These are phyloP conservation scores for Penaeus monodon DNA, from an alignment of 2,888 invertebrate genomes.

Conservation along the genomic window DNA sequence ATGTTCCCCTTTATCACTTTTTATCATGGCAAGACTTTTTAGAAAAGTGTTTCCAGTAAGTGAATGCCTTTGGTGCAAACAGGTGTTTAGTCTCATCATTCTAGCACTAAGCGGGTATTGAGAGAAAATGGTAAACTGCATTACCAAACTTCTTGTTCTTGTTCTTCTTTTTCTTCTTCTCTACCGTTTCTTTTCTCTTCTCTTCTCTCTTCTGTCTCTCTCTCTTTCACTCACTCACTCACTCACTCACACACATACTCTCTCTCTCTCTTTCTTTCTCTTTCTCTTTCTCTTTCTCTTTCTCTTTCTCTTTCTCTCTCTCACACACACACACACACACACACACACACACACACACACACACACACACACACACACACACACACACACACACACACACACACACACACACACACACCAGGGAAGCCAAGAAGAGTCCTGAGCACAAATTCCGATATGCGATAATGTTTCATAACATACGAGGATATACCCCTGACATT, in stretches of 20 bases:
- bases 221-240: not conserved
- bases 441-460: too few species aligned
- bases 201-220: not conserved
- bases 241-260: slow-evolving; percentile 14
- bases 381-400: not conserved
- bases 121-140: too few species aligned
- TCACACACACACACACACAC: not conserved
- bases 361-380: not conserved
- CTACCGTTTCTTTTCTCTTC: not conserved
- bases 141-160: not conserved
- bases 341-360: not conserved
- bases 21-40: too few species aligned
- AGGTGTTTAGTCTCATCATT: too few species aligned
- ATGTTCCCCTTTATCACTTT: too few species aligned
- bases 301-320: slow-evolving; percentile 25
- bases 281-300: not conserved
- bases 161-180: not conserved
- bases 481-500: too few species aligned
- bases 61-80: too few species aligned
- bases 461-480: too few species aligned
- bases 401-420: not conserved
- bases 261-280: not conserved
- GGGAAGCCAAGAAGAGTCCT: too few species aligned
- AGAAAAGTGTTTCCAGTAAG: too few species aligned
- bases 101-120: too few species aligned